phyloP scores from a whole-genome alignment of 2,888 invertebrate genomes.

The Pimpla rufipes region DNA sequence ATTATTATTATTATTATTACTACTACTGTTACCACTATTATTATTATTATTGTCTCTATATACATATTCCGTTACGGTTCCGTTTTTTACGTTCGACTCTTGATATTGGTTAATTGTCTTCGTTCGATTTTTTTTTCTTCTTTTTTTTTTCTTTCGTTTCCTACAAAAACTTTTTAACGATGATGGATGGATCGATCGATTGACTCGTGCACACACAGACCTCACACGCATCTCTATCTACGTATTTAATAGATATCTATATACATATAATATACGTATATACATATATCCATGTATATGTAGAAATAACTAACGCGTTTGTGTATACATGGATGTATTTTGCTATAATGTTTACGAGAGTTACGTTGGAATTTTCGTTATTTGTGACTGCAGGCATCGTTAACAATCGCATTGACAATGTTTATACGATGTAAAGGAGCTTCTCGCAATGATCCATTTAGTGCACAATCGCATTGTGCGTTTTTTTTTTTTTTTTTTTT shows the following conservation, averaged over 20 bases:
- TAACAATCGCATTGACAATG: slow-evolving; percentile 47
- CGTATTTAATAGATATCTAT: slow-evolving; percentile 27
- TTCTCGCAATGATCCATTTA: slow-evolving; percentile 57
- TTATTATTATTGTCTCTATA: slow-evolving; percentile 50
- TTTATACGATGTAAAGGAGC: slow-evolving; percentile 54
- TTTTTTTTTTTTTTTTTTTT: neutral
- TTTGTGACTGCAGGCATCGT: slow-evolving; percentile 59
- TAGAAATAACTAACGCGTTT: slow-evolving; percentile 9
- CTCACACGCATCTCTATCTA: slow-evolving; percentile 38
- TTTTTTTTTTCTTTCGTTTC: slow-evolving; percentile 44
- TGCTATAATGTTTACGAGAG: slow-evolving; percentile 55
- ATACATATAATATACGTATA: slow-evolving; percentile 16
- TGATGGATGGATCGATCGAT: slow-evolving; percentile 81
- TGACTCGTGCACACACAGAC: slow-evolving; percentile 76
- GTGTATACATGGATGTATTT: slow-evolving; percentile 45
- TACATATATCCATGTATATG: slow-evolving; percentile 50
- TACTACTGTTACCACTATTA: slow-evolving; percentile 44
- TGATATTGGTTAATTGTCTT: slow-evolving; percentile 54
- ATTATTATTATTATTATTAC: slow-evolving; percentile 21
- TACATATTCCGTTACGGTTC: slow-evolving; percentile 70
- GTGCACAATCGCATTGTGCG: slow-evolving; percentile 29
- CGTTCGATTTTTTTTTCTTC: slow-evolving; percentile 22
- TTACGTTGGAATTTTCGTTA: slow-evolving; percentile 47
- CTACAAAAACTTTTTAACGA: slow-evolving; percentile 51
- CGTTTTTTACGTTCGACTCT: slow-evolving; percentile 68